Evolutionary conservation across 2,113 vertebrate species (phyloP).

Genomic region (Urocolius indicus): DNA sequence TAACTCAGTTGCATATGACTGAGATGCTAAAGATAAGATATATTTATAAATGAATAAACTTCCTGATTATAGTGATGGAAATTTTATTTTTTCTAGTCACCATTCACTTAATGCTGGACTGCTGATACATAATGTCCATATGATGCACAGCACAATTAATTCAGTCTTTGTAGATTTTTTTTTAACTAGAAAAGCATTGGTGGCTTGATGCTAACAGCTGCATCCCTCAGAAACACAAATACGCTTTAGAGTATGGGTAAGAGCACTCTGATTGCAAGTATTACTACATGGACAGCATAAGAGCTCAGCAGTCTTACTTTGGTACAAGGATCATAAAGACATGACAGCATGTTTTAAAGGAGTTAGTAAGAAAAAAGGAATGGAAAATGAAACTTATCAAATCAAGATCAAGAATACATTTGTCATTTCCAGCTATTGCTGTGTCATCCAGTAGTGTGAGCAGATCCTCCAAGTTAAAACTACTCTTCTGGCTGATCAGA

Average conservation of each 20-base stretch:
- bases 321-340: background rate
- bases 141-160: background rate
- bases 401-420: background rate
- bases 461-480: background rate
- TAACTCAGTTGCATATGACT: constrained; percentile 77
- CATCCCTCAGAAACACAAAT: background rate
- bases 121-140: background rate
- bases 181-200: background rate
- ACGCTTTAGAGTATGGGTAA: background rate
- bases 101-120: background rate
- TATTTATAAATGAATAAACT: constrained; percentile 84
- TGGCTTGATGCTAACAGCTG: background rate
- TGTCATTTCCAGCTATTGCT: background rate
- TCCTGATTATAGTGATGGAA: constrained; percentile 62
- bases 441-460: background rate
- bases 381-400: background rate
- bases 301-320: background rate
- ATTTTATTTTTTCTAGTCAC: background rate
- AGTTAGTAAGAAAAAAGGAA: background rate
- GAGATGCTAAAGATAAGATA: constrained; percentile 81
- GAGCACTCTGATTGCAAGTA: background rate
- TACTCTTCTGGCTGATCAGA: background rate
- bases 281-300: background rate
- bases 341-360: background rate
- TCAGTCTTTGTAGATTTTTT: background rate